phyloP scores from a whole-genome alignment of 2,797 vertebrate genomes.

The Squalus acanthias region DNA sequence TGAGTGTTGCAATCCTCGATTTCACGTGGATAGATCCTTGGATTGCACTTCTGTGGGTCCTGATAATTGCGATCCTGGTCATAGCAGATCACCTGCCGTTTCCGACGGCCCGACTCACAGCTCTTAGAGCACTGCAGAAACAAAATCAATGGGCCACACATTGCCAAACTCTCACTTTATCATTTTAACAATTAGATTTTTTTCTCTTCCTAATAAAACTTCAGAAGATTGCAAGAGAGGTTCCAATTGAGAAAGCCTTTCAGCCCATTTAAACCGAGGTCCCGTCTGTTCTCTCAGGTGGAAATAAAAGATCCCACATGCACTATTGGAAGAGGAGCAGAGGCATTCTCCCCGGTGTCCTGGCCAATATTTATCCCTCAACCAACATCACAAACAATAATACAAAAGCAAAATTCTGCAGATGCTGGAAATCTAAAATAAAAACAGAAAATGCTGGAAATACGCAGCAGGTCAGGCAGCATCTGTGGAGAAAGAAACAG shows the following conservation, averaged over 20 bases:
- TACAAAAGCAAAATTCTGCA: too few species aligned
- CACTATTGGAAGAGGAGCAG: too few species aligned
- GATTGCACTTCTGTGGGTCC: constrained; percentile 60
- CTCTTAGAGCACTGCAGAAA: constrained; percentile 78
- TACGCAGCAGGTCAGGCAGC: too few species aligned
- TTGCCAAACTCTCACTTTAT: not conserved
- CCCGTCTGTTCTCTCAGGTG: too few species aligned
- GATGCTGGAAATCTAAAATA: too few species aligned
- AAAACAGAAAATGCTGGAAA: too few species aligned
- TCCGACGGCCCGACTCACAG: constrained; percentile 72
- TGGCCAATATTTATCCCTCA: too few species aligned
- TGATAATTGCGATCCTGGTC: constrained; percentile 65
- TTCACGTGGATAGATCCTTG: not conserved
- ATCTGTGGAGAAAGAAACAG: too few species aligned
- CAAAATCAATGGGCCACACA: not conserved
- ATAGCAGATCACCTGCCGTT: constrained; percentile 81
- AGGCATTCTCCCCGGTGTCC: too few species aligned
- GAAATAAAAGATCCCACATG: too few species aligned
- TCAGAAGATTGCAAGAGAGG: not conserved
- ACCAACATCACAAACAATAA: too few species aligned
- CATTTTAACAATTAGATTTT: too few species aligned
- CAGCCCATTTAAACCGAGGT: not conserved
- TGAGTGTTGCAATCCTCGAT: constrained; percentile 79
- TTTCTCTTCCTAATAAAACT: not conserved
- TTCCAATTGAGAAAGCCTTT: not conserved